A percentile compares a stretch with the other conserved stretches of the same genome.
These are phyloP conservation scores for Mugil cephalus DNA, from an alignment of 2,113 vertebrate genomes.

Conservation along the genomic window DNA sequence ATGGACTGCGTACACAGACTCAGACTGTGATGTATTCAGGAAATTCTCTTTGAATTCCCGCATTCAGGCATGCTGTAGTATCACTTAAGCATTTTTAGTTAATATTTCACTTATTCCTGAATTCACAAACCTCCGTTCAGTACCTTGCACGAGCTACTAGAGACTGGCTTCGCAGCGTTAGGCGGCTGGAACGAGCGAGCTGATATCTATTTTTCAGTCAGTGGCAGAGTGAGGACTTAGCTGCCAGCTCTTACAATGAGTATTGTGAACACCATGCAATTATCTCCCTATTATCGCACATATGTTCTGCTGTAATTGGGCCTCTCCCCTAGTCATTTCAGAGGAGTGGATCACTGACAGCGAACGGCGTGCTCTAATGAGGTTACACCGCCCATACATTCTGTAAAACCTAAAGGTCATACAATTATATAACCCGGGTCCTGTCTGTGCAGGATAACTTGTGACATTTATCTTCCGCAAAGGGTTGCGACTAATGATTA, in stretches of 20 bases:
- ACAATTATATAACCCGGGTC: not conserved
- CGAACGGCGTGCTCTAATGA: constrained; percentile 24
- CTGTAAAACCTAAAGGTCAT: constrained; percentile 39
- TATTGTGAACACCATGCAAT: constrained; percentile 74
- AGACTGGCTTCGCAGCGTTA: constrained; percentile 3
- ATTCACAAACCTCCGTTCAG: constrained; percentile 1
- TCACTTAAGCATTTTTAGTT: constrained; percentile 21
- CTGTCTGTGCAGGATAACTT: not conserved
- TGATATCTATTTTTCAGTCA: constrained; percentile 47
- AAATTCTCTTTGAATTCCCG: constrained; percentile 38
- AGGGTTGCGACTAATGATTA: not conserved
- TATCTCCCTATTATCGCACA: constrained; percentile 80
- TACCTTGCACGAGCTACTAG: constrained; percentile 3
- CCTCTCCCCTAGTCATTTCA: constrained; percentile 58
- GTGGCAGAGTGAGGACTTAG: constrained; percentile 52
- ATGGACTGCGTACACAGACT: constrained; percentile 47
- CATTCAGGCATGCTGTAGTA: constrained; percentile 60
- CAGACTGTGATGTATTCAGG: constrained; percentile 25
- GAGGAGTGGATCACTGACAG: constrained; percentile 37
- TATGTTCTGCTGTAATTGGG: constrained; percentile 77
- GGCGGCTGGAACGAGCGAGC: constrained; percentile 14
- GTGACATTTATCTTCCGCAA: not conserved
- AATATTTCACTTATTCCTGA: constrained; percentile 21
- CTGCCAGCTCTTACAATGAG: constrained; percentile 69
- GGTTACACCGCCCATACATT: constrained; percentile 37